Conservation (phyloP, 2,113 vertebrate genomes). For the Scalopus aquaticus region DNA sequence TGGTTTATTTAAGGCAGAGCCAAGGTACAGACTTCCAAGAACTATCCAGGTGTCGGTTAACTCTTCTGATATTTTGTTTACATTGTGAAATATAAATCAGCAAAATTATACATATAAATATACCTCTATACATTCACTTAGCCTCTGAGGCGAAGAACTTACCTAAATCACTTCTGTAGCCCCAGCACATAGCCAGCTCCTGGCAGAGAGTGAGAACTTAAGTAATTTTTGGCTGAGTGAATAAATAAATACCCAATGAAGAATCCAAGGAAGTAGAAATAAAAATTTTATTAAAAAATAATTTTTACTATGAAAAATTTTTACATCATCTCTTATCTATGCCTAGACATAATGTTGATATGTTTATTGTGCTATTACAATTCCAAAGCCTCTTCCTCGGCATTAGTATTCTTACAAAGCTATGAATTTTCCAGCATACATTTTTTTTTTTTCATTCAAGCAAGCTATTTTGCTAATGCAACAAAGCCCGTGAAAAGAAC, state of each 20-base stretch:
- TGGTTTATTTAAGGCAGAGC: not conserved
- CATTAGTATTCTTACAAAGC: not conserved
- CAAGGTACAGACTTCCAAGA: not conserved
- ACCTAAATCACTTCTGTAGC: not conserved
- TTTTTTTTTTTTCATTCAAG: constrained; percentile 64
- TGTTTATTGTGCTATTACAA: constrained; percentile 53
- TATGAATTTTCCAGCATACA: constrained; percentile 52
- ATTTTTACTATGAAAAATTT: constrained; percentile 66
- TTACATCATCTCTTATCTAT: not conserved
- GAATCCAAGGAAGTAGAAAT: not conserved
- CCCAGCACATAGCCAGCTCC: not conserved
- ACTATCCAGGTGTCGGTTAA: not conserved
- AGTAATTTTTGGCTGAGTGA: not conserved
- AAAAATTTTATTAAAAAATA: constrained; percentile 45
- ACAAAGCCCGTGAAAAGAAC: constrained; percentile 73
- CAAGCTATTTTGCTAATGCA: constrained; percentile 79
- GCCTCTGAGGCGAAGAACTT: not conserved
- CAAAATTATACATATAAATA: not conserved
- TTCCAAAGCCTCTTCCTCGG: constrained; percentile 8
- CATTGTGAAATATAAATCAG: not conserved
- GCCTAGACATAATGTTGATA: constrained; percentile 23
- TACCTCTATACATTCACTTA: not conserved
- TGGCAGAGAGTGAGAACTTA: not conserved
- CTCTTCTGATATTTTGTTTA: not conserved
- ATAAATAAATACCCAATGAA: not conserved